These are phyloP conservation scores for Xiphorhynchus elegans DNA, from an alignment of 2,113 vertebrate genomes.

Conservation along the genomic window DNA sequence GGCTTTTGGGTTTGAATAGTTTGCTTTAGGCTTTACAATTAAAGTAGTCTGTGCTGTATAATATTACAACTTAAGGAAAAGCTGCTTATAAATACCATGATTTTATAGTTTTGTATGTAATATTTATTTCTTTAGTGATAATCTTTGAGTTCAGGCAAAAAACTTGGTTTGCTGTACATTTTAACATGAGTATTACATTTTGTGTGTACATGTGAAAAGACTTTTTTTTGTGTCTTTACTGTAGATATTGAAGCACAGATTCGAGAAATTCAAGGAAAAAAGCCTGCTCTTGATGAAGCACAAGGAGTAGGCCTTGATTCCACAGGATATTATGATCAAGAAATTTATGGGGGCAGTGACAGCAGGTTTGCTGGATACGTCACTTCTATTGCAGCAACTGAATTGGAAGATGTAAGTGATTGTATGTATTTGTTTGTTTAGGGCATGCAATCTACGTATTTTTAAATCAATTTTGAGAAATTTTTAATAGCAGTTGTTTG, in stretches of 20 bases:
- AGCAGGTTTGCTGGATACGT: conserved; percentile 97
- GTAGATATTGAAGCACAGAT: conserved; percentile 99
- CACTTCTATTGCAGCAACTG: conserved; percentile 97
- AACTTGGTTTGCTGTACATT: neutral
- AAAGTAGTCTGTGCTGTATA: neutral
- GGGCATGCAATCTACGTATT: neutral
- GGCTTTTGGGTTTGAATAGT: neutral
- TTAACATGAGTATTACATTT: neutral
- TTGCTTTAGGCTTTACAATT: neutral
- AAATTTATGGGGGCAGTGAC: conserved; percentile 97
- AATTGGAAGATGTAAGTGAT: conserved; percentile 93
- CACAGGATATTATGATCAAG: conserved; percentile 95
- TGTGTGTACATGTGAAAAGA: neutral
- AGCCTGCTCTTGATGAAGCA: conserved; percentile 90
- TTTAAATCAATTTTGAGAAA: neutral
- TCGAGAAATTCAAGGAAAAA: conserved; percentile 97
- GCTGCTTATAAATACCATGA: neutral
- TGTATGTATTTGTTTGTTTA: neutral
- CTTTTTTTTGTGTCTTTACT: neutral
- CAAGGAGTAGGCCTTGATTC: conserved; percentile 96
- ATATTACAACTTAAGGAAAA: neutral
- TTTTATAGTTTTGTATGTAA: neutral
- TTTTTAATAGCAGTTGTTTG: neutral
- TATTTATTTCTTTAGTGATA: neutral
- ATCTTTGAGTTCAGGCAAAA: neutral